Base-by-base conservation (phyloP, 2,797 vertebrate genomes). In the Sebastes hopkinsi region DNA sequence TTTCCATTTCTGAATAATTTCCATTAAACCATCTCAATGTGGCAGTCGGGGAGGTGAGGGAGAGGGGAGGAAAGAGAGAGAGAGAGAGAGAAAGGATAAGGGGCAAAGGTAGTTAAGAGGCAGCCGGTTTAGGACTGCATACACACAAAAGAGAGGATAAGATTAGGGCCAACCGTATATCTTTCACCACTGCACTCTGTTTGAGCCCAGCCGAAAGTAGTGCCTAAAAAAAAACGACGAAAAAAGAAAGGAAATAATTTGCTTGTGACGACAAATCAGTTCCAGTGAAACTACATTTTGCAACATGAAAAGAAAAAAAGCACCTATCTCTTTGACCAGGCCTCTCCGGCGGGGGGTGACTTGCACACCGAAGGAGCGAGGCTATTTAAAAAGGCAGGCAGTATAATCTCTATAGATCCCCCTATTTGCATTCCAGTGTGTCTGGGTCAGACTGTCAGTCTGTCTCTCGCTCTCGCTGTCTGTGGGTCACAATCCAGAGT, bases 341-440 rank as follows among this genome's bases (percentile, higher is more conserved):
- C 79, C 77, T 69, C 77, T 80, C 74, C 29, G 38, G 59, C 11
- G 9, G 72, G 82, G 69, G 65, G 66, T 50, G 80, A 75, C 82
- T 79, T 65, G 42, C 85, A 83, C 85, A 27, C 54, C 38, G 13
- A 79, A 75, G 66, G 65, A 64, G 61, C 42, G 18, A 60, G 61
- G 69, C 86, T 83, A 77, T 85, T 88, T 87, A 20, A 81, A 90
- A 84, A 77, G n/a, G 82, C 78, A n/a, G 73, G 50, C 75, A 32
- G 84, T 60, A 80, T 89, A 89, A 93, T 89, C 88, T 87, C 85
- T 46, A 68, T 77, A 87, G 76, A 92, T 85, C 85, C 85, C 80
- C 76, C 36, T 80, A 82, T 94, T 94, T 93, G 84, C 88, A 94
- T 94, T 92, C 92, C 91, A 83, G 65, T 64, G 85, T 77, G 92